These are phyloP conservation scores for Sarcophaga variegata DNA, from an alignment of 2,888 invertebrate genomes.

Conservation along the genomic window DNA sequence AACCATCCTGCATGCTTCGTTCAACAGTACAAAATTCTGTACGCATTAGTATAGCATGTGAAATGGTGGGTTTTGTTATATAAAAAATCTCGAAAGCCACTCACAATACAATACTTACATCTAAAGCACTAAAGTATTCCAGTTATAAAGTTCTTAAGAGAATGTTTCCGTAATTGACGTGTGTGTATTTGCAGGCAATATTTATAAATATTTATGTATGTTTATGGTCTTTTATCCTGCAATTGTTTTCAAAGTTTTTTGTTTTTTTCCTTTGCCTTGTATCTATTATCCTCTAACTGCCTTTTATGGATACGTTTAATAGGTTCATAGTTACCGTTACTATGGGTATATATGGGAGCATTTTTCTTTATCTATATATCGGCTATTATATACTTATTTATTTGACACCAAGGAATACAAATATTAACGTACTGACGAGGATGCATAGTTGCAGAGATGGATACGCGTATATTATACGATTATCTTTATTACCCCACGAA, in stretches of 20 bases:
- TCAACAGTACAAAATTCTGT: too few species aligned
- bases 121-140: too few species aligned
- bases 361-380: constrained; percentile 26
- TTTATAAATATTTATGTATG: constrained; percentile 17
- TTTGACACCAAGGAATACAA: constrained; percentile 61
- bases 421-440: not conserved
- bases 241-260: not conserved
- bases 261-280: not conserved
- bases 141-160: too few species aligned
- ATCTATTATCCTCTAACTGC: not conserved
- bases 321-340: constrained; percentile 33
- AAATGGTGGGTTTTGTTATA: too few species aligned
- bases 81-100: too few species aligned
- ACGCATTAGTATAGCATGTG: too few species aligned
- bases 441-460: not conserved
- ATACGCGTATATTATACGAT: constrained; percentile 25
- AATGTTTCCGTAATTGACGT: too few species aligned
- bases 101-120: too few species aligned
- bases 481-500: constrained; percentile 40
- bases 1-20: too few species aligned
- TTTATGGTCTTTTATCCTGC: constrained; percentile 24
- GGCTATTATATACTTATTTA: constrained; percentile 58
- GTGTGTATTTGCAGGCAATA: too few species aligned
- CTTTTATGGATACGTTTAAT: constrained; percentile 36
- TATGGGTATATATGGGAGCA: not conserved